Percentiles rank a stretch among this genome's conserved stretches.
phyloP scores from a whole-genome alignment of 1,140 invertebrate genomes.

The Formica selysi region DNA sequence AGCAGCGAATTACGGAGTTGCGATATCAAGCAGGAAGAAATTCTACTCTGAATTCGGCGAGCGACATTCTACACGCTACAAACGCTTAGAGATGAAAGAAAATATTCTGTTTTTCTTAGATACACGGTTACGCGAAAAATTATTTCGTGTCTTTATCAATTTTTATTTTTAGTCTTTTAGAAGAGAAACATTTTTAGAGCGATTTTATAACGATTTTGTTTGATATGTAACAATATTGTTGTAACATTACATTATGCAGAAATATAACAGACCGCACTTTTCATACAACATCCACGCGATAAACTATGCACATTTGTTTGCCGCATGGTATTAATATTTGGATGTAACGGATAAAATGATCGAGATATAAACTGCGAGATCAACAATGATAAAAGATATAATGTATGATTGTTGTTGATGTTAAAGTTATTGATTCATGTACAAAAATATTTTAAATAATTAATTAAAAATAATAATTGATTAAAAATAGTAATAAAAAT shows the following conservation, averaged over 20 bases:
- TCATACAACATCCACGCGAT: neutral
- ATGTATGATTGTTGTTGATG: no score
- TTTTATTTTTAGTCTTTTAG: neutral
- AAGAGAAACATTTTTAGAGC: neutral
- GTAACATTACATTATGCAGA: neutral
- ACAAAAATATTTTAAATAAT: neutral
- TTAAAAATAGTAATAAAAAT: neutral
- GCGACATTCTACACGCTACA: neutral
- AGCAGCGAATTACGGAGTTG: neutral
- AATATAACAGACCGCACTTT: neutral
- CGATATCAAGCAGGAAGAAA: constrained; percentile 14
- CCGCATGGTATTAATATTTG: neutral
- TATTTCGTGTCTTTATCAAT: neutral
- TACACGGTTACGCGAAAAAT: neutral
- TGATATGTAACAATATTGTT: neutral
- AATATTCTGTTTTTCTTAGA: neutral
- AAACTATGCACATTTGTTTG: neutral
- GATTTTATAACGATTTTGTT: neutral
- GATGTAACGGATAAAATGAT: neutral
- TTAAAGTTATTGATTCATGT: no score
- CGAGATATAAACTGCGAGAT: neutral
- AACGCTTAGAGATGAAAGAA: neutral
- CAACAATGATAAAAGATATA: no score
- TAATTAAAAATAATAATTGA: neutral
- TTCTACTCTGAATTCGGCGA: neutral